phyloP scores from a whole-genome alignment of 2,888 invertebrate genomes.

The Autographa gamma region DNA sequence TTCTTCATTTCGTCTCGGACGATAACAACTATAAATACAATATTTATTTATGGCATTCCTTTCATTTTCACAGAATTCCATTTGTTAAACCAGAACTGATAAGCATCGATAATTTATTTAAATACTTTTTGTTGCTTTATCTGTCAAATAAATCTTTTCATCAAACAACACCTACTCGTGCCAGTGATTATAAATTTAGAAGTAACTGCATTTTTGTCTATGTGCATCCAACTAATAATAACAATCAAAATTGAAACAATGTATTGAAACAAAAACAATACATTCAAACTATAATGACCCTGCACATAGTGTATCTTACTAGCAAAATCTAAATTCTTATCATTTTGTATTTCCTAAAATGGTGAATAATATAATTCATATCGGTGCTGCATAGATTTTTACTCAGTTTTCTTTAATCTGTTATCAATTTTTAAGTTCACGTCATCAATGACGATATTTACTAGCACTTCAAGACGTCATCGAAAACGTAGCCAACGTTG shows the following conservation, averaged over 20 bases:
- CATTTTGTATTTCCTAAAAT: too few relatives aligned
- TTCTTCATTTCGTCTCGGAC: conserved; percentile 1
- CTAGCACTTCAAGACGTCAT: background rate
- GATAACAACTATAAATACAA: conserved; percentile 1
- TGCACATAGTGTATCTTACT: too few relatives aligned
- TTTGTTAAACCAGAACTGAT: background rate
- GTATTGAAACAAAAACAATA: background rate
- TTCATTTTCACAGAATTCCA: background rate
- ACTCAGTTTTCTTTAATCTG: background rate
- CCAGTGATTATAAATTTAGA: background rate
- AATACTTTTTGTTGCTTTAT: background rate
- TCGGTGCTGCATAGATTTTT: too few relatives aligned
- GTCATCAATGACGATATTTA: background rate
- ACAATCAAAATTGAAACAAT: background rate
- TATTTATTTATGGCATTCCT: conserved; percentile 2
- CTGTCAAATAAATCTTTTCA: background rate
- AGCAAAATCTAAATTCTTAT: too few relatives aligned
- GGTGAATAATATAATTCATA: too few relatives aligned
- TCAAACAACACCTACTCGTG: background rate
- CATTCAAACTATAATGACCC: background rate
- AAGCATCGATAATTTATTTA: conserved; percentile 3
- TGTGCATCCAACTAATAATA: background rate
- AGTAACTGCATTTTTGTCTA: background rate
- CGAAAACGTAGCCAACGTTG: background rate
- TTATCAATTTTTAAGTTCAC: background rate